Evolutionary conservation across 1,140 invertebrate species (phyloP), one percentile per base, ranked within the genome.

Genomic region (Charaxes varanes): DNA sequence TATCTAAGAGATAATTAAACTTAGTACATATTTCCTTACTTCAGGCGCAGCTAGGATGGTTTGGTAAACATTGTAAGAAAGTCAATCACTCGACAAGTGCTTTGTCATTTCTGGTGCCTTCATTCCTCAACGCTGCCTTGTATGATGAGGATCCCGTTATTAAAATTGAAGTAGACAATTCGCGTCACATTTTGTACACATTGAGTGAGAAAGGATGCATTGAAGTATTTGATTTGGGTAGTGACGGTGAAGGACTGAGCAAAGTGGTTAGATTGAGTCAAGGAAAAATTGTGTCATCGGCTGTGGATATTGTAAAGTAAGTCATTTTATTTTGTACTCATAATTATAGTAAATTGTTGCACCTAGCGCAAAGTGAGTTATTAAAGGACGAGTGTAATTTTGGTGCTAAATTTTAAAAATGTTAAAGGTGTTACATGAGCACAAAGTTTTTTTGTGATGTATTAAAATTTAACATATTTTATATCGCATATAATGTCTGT

Each of bases 31-130:
- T 10, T 32, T 8, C 27, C 10, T 34, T 14, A 24, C 40, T 46
- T 37, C 66, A 92, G 88, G 92, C 91, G 17, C 92, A 93, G 77
- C 88, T 91, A 41, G 90, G 91, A 32, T 99, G 97, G 97, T 97
- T 98, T 79, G 94, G 95, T 10, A 94, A 96, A 85, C 92, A 96
- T 47, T 98, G 96, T 78, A 92, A 93, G 65, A 98, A 97, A 86
- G 89, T 98, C 1, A 99, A 99, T 85, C 94, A 97, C 70, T 97
- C 97, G 0, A 94, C 92, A 30, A 93, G 93, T 42, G 85, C 91
- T 2, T 80, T 98, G 4, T 95, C 96, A 11, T 96, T 93, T 66
- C 84, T 99, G 16, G 88, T 98, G 2, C 96, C 96, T 6, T 93
- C 94, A n/a, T 98, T 99, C 85, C 81, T 94, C 0, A 92, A 93